Conservation (phyloP, 2,797 vertebrate species). For the Falco peregrinus region DNA sequence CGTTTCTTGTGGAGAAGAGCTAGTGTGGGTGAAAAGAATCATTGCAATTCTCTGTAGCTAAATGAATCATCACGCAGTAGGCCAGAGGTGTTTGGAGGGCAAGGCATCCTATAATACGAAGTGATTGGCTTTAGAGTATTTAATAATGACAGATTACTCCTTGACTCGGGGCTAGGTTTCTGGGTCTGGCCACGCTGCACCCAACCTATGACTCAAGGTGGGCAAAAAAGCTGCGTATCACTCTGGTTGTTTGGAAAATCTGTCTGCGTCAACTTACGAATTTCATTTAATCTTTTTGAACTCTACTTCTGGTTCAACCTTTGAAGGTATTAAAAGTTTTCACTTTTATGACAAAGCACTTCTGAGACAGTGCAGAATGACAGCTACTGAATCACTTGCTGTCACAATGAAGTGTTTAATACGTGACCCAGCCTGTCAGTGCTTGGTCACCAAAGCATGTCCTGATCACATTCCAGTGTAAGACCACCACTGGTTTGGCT, state of each 20-base stretch:
- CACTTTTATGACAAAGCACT: background rate
- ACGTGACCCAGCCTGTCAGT: background rate
- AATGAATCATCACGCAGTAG: slow-evolving; percentile 41
- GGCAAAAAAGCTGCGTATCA: slow-evolving; percentile 7
- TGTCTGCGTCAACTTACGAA: background rate
- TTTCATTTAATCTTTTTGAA: slow-evolving; percentile 44
- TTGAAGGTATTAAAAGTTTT: slow-evolving; percentile 8
- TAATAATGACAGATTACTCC: slow-evolving; percentile 20
- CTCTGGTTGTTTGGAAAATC: background rate
- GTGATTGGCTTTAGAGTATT: slow-evolving; percentile 28
- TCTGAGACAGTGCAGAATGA: background rate
- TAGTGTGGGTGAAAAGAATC: slow-evolving; percentile 23
- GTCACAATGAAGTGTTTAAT: background rate
- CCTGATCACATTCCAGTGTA: background rate
- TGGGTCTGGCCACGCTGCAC: background rate
- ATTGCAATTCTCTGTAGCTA: slow-evolving; percentile 14
- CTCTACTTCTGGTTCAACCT: slow-evolving; percentile 20
- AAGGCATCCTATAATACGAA: slow-evolving; percentile 15
- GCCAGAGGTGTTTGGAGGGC: slow-evolving; percentile 36
- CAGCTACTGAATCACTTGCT: background rate
- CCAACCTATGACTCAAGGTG: background rate
- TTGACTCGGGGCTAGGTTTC: background rate
- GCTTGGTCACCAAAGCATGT: background rate
- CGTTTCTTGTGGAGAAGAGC: slow-evolving; percentile 19
- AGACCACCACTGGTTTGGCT: background rate